Conservation (phyloP, 2,888 invertebrate species). For the Lampropteryx suffumata region DNA sequence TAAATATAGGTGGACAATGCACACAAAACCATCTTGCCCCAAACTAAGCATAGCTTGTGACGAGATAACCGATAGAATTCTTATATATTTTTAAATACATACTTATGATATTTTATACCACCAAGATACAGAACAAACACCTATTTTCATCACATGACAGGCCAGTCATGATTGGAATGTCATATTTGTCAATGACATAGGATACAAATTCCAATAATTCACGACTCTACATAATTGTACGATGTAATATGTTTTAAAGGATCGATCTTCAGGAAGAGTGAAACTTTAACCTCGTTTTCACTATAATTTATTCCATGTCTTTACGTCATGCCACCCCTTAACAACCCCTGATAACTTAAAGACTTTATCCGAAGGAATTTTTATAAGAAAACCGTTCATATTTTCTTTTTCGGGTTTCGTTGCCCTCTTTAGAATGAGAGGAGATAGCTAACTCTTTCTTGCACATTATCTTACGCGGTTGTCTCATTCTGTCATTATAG, state of each 20-base stretch:
- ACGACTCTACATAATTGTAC: too few relatives aligned
- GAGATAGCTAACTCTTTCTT: constrained; percentile 78
- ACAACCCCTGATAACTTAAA: constrained; percentile 77
- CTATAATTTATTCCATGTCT: constrained; percentile 2
- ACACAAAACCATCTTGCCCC: too few relatives aligned
- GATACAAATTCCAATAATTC: too few relatives aligned
- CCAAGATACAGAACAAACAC: too few relatives aligned
- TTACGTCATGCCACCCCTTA: constrained; percentile 18
- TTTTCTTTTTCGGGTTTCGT: constrained; percentile 80
- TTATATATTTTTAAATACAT: too few relatives aligned
- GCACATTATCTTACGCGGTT: constrained; percentile 57
- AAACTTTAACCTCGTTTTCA: background rate
- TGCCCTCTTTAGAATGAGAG: constrained; percentile 17
- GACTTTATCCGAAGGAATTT: constrained; percentile 82
- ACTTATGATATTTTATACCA: too few relatives aligned
- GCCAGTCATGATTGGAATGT: too few relatives aligned
- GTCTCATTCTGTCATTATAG: constrained; percentile 45
- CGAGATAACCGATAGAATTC: too few relatives aligned
- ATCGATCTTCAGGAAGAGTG: background rate
- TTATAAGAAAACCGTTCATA: constrained; percentile 81
- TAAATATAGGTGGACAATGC: too few relatives aligned
- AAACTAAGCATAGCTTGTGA: too few relatives aligned
- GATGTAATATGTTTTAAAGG: background rate
- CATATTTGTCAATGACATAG: too few relatives aligned
- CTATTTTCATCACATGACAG: too few relatives aligned